Evolutionary conservation across 2,113 vertebrate species (phyloP).

Genomic region (Sceloporus undulatus): DNA sequence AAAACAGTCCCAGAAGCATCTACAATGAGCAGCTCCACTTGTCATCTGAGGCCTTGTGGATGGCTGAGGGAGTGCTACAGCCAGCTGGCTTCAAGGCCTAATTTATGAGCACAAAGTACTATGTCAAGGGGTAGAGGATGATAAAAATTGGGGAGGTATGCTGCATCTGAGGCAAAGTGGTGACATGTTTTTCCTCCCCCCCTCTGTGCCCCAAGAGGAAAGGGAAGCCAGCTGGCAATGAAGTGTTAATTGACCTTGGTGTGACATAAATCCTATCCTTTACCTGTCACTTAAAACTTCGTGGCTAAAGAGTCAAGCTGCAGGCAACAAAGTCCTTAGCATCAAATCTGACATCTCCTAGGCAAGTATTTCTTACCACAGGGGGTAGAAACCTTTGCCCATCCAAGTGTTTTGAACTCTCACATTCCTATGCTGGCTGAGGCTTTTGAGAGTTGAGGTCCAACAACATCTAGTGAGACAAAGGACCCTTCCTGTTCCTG

Average conservation of each 20-base stretch:
- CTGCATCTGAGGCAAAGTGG: neutral
- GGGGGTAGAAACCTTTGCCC: no score
- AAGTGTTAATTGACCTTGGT: neutral
- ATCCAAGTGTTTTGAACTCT: no score
- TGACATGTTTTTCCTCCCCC: neutral
- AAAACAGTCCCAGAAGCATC: neutral
- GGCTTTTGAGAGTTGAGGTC: no score
- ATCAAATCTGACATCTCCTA: neutral
- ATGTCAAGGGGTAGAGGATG: neutral
- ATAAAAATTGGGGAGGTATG: neutral
- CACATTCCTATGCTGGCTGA: no score
- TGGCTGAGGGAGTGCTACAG: no score
- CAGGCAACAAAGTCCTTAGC: neutral
- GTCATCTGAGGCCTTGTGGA: neutral
- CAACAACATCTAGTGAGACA: no score
- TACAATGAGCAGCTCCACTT: neutral
- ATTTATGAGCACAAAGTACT: no score
- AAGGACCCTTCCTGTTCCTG: neutral
- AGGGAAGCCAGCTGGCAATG: neutral
- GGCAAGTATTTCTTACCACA: neutral
- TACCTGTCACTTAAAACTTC: neutral
- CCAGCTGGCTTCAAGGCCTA: neutral
- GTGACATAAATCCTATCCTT: neutral
- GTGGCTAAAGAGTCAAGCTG: neutral
- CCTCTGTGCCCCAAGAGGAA: neutral